Conservation (phyloP, 2,113 vertebrate species). For the Chroicocephalus ridibundus region DNA sequence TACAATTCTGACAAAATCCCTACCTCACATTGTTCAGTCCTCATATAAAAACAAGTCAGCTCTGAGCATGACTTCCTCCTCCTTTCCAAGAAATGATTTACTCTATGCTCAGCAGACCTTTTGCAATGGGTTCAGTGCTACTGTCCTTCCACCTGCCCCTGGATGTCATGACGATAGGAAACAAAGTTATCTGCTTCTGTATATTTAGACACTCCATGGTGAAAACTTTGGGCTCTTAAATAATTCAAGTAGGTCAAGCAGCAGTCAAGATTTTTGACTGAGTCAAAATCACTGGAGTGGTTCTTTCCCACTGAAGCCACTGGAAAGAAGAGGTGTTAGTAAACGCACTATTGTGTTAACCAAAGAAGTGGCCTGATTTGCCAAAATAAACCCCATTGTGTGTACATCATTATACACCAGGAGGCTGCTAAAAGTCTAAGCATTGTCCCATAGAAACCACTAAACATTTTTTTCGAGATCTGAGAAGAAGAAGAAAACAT, state of each 20-base stretch:
- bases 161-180: neutral
- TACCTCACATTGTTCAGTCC: neutral
- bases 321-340: neutral
- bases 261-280: neutral
- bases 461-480: neutral
- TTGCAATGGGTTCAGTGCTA: neutral
- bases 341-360: neutral
- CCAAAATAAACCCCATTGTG: neutral
- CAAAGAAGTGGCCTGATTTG: neutral
- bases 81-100: neutral
- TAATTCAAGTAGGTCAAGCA: neutral
- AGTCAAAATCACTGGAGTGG: neutral
- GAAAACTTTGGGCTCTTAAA: neutral
- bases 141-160: neutral
- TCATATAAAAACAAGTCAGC: neutral
- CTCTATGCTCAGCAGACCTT: neutral
- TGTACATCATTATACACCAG: neutral
- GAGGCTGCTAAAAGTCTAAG: neutral
- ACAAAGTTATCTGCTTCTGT: neutral
- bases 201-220: neutral
- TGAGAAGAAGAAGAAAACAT: neutral
- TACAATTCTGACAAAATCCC: neutral
- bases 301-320: neutral
- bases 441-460: neutral
- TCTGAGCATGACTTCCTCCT: neutral